Evolutionary conservation across 1,140 invertebrate genomes (phyloP).

Genomic region (Steinernema khuongi): DNA sequence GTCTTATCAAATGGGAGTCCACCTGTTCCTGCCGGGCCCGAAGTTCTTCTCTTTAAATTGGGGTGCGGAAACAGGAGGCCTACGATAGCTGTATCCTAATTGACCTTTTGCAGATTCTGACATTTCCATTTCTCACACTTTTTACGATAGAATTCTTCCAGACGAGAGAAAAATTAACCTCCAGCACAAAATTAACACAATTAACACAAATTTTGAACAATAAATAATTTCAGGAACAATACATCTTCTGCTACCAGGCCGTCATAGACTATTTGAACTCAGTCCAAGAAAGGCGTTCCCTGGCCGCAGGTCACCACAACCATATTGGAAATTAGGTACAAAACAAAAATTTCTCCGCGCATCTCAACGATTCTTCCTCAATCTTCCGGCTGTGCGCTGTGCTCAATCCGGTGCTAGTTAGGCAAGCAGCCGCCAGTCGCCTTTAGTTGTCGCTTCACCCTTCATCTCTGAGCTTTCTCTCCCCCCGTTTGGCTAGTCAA

Average conservation of each 20-base stretch:
- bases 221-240: conserved; percentile 47
- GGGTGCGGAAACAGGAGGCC: no score
- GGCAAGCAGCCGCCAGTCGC: not conserved
- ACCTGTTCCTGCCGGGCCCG: no score
- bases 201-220: not conserved
- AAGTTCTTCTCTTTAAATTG: no score
- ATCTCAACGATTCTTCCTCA: conserved; percentile 2
- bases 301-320: conserved; percentile 18
- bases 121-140: no score
- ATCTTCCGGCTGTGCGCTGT: conserved; percentile 17
- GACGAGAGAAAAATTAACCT: no score
- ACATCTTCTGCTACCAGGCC: conserved; percentile 50
- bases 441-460: not conserved
- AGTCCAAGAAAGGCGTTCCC: conserved; percentile 13
- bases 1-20: no score
- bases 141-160: no score
- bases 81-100: no score
- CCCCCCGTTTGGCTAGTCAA: not conserved
- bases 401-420: conserved; percentile 9
- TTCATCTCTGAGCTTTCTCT: conserved; percentile 15
- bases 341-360: conserved; percentile 19
- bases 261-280: conserved; percentile 40
- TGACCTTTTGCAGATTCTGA: no score
- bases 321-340: conserved; percentile 19
- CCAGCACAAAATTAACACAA: conserved; percentile 17